Conservation (phyloP, 1,140 invertebrate species). For the Apocrypta bakeri region DNA sequence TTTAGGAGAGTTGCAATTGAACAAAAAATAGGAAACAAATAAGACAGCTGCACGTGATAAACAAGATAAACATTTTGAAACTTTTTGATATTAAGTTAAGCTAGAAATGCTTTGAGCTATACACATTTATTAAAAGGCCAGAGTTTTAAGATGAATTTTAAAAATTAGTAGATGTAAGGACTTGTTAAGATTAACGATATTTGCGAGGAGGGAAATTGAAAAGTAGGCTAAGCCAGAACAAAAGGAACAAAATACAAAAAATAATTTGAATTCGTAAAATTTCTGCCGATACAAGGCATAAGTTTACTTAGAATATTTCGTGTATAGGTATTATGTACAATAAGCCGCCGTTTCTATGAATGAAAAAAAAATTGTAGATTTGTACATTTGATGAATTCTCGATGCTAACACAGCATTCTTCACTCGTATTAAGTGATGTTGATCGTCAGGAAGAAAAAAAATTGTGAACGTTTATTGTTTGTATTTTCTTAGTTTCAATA, state of each 20-base stretch:
- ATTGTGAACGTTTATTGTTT: slow-evolving; percentile 43
- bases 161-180: slow-evolving; percentile 41
- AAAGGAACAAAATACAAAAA: slow-evolving; percentile 45
- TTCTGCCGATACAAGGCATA: slow-evolving; percentile 64
- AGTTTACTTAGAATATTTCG: slow-evolving; percentile 62
- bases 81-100: slow-evolving; percentile 58
- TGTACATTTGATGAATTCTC: slow-evolving; percentile 62
- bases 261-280: slow-evolving; percentile 61
- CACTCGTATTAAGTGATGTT: slow-evolving; percentile 54
- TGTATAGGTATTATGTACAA: slow-evolving; percentile 60
- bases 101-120: slow-evolving; percentile 51
- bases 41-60: slow-evolving; percentile 28
- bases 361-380: slow-evolving; percentile 60
- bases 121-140: slow-evolving; percentile 52
- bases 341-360: slow-evolving; percentile 58
- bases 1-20: slow-evolving; percentile 23
- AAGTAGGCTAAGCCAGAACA: slow-evolving; percentile 39
- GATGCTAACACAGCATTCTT: slow-evolving; percentile 53
- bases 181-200: slow-evolving; percentile 39
- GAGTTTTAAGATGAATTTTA: slow-evolving; percentile 55
- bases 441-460: slow-evolving; percentile 57
- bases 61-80: slow-evolving; percentile 42
- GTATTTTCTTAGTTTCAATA: slow-evolving; percentile 40
- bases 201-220: slow-evolving; percentile 33
- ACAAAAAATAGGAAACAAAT: neutral